Base-by-base conservation (phyloP, 2,888 invertebrate genomes). In the Lasioglossum figueresi region DNA sequence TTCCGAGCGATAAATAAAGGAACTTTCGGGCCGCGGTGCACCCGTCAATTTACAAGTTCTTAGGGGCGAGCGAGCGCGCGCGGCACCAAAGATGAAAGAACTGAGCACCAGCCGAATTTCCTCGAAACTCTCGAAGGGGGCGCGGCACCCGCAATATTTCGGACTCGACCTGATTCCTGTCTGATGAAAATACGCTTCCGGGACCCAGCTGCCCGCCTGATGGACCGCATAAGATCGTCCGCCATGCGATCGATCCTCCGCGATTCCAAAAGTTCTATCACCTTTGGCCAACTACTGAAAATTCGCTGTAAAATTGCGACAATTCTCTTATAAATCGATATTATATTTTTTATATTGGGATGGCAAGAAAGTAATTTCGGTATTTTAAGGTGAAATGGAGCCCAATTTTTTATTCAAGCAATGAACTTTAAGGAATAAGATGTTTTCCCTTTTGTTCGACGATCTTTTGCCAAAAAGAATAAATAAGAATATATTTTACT, bases 21-120 rank as follows among this genome's bases (percentile, higher is more conserved):
- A 37, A 82, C 66, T 40, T 79, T 79, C 63, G 8, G 77, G 66
- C 71, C 45, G 52, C 77, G 45, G n/a, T 3, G 79, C 68, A n/a
- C 71, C 66, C 71, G 82, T 80, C 87, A 81, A 85, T 88, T 87
- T 75, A 80, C 83, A 86, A 88, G 88, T 88, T 88, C 82, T 63
- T 78, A 82, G 79, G 63, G 63, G 78, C 63, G 80, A 71, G 56
- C 84, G 77, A 66, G 52, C 52, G 52, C 23, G 19, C 48, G 52
- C 80, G 72, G 80, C 73, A 75, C 71, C 71, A 63, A 56, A 76
- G 80, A 83, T 78, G 87, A 85, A 85, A 80, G 85, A 82, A 88
- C 72, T 79, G 80, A 83, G 85, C 77, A 80, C 72, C 68, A 82
- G 74, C 76, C 80, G 82, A 82, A 88, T 83, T 87, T 16, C 63